Conservation (phyloP, 2,113 vertebrate species). For the Notarius lentiginosus region DNA sequence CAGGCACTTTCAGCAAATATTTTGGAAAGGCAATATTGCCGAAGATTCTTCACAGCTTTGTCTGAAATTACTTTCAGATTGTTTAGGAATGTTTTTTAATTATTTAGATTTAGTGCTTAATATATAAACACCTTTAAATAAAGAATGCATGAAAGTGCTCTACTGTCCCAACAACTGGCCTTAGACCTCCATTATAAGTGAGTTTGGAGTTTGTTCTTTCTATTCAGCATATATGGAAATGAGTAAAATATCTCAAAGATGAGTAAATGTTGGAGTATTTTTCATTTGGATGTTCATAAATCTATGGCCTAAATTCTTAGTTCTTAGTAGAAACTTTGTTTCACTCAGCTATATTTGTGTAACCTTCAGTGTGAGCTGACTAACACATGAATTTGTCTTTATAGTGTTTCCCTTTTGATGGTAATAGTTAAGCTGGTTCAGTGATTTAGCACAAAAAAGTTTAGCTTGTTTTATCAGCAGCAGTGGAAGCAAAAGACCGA, state of each 20-base stretch:
- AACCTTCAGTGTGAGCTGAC: background rate
- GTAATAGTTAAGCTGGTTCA: background rate
- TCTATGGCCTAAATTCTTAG: background rate
- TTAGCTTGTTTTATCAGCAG: conserved; percentile 30
- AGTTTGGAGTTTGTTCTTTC: background rate
- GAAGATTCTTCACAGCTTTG: background rate
- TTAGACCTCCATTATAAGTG: background rate
- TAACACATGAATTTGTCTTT: conserved; percentile 7
- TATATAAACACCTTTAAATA: background rate
- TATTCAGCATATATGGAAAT: background rate
- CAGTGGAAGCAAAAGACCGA: background rate
- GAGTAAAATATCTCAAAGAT: background rate
- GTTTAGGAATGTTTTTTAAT: background rate
- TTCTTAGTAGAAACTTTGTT: background rate
- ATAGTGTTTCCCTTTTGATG: background rate
- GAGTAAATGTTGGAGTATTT: background rate
- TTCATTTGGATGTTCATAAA: background rate
- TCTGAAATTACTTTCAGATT: background rate
- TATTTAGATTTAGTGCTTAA: background rate
- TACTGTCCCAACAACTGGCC: background rate
- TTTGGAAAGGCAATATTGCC: background rate
- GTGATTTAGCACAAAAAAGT: conserved; percentile 24
- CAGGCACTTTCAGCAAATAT: background rate
- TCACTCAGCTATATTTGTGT: background rate
- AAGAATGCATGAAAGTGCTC: background rate